Conservation (phyloP, 37 sponge, comb jelly and placozoan species). For the Aplysina aerophoba region DNA sequence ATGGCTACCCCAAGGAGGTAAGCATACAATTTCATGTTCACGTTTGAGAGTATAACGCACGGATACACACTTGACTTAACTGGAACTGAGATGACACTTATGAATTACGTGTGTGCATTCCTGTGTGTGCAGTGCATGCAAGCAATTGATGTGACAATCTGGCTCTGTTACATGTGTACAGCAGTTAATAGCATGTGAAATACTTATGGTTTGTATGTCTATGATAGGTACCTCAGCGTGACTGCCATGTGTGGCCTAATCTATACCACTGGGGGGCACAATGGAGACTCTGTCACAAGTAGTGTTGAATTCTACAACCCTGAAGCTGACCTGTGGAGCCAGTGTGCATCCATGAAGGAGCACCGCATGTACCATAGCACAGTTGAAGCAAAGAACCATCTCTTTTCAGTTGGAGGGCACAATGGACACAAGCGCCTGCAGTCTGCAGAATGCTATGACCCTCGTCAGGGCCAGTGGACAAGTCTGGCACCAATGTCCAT, state of each 20-base stretch:
- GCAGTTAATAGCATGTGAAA: no score
- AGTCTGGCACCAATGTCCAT: constrained; percentile 34
- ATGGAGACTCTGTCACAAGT: constrained; percentile 1
- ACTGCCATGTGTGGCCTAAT: constrained; percentile 55
- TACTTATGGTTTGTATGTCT: background rate
- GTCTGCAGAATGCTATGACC: constrained; percentile 37
- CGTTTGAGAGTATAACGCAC: no score
- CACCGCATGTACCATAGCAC: constrained; percentile 61
- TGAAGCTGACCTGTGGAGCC: constrained; percentile 44
- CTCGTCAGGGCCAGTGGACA: background rate
- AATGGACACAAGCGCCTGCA: constrained; percentile 44
- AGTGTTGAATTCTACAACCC: constrained; percentile 63
- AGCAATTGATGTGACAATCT: no score
- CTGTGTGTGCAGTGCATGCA: no score
- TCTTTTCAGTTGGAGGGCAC: constrained; percentile 68
- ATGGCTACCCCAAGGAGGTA: constrained; percentile 59
- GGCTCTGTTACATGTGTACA: no score
- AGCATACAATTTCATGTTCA: background rate
- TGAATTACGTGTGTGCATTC: no score
- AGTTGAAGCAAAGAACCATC: constrained; percentile 25
- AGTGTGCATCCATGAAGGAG: constrained; percentile 17
- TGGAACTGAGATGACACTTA: no score
- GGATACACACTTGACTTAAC: no score
- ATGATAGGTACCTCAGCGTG: constrained; percentile 42
- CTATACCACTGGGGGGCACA: constrained; percentile 59